Base-by-base conservation (phyloP, 2,113 vertebrate genomes). In the Paramisgurnus dabryanus region DNA sequence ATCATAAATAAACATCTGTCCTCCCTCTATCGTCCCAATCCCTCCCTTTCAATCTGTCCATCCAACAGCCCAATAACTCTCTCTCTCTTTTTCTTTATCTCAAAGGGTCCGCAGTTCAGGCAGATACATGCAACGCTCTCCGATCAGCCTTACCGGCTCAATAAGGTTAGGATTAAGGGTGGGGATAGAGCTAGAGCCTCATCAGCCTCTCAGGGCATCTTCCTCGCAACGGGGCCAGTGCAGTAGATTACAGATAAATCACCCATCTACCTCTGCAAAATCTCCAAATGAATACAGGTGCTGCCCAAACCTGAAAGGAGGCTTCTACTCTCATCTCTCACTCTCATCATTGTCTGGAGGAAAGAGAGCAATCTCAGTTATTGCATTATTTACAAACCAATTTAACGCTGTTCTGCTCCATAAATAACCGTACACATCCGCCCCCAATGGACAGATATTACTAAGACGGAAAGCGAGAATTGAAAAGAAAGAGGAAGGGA, bases 341-440 rank as follows among this genome's bases (percentile, higher is more conserved):
- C 82, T 34, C 27, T 34, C 85, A 49, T 11, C 74, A 64, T 60
- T 77, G 50, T 65, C 39, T 53, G 47, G 47, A 65, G 58, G 43
- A 49, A 83, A 84, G 78, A 58, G 81, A 74, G 85, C 87, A 90
- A 90, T 92, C 87, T 85, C 78, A 4, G 85, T 87, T 86, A 87
- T 89, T 93, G 73, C 91, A 93, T 93, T 90, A 93, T 92, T 91
- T 87, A 93, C 73, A 27, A 85, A 70, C 85, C 90, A 91, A 91
- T 92, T 90, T 91, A 89, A 85, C 86, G 87, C 74, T 39, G 73
- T 74, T 66, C 74, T 49, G 64, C 85, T 87, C 67, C 80, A 82
- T 77, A 69, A 80, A 80, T 9, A 58, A 81, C 50, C 65, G 18
- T 12, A 18, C 53, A 4, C n/a, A 15, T 67, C 64, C 70, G 13